Evolutionary conservation across 2,797 vertebrate species (phyloP), one percentile per base, ranked within the genome.

Genomic region (Carduelis carduelis): DNA sequence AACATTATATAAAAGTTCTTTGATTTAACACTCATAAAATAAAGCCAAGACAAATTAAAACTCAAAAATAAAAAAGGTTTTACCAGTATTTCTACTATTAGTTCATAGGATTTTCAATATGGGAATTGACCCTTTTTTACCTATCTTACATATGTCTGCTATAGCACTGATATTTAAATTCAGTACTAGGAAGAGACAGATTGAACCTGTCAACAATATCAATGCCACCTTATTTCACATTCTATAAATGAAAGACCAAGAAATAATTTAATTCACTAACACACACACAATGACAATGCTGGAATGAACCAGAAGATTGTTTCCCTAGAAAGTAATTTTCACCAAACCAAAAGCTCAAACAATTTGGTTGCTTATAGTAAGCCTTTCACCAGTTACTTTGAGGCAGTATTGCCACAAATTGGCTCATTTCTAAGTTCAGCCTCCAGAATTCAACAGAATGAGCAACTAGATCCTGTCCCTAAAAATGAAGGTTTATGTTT

Each of bases 181-280:
- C 9, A 37, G 35, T 30, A 30, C 23, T 28, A 78, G 34, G 44
- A 94, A 72, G 18, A 84, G 35, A 83, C 30, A 66, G 32, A 65
- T 6, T 44, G 27, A 74, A 83, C 22, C 21, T 71, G 14, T 24
- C n/a, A 64, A 35, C 22, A 68, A 15, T 50, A 93, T 22, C 57
- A 76, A 30, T 39, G 18, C 5, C 56, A 85, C 21, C 35, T 92
- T 68, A 50, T 69, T 78, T 83, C 70, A 65, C 34, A 72, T 34
- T 83, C 32, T 56, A 37, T 74, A 87, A 80, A 28, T 2, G 44
- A 77, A 93, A 66, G 15, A 78, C 3, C 27, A 71, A 65, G 6
- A 87, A 87, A 87, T 76, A 70, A 89, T 87, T 81, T 56, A 83
- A 69, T 61, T 88, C 43, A 32, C 28, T 34, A 68, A 60, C 23